Evolutionary conservation across 2,888 invertebrate species (phyloP), one percentile per base, ranked within the genome.

Genomic region (Drosophila sordidapex): DNA sequence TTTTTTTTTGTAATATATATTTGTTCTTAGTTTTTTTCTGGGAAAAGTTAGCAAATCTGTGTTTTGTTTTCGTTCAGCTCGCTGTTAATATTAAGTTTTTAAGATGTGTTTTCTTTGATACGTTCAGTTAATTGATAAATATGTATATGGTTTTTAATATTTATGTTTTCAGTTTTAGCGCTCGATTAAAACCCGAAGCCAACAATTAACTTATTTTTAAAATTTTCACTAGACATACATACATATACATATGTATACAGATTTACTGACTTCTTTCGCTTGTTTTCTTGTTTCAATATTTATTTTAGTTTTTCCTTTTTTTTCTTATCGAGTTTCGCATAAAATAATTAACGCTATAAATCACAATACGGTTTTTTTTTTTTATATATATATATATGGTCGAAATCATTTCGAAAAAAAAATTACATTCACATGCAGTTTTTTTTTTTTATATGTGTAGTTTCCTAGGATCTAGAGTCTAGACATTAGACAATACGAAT

Each of bases 341-440:
- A 83, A 87, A 91, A 91, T 92, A 92, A 92, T 92, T 92, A 92
- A 92, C 92, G 89, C 92, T 92, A 92, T 89, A 91, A 92, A 92
- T 92, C 93, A 92, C 92, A 92, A 92, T 92, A 90, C 90, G 92
- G 90, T 92, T 85, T 87, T 85, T 87, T 81, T 70, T 60, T 52
- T 38, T 56, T 8, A 21, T 52, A 15, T 27, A 2, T 51, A 18
- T 75, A 58, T 78, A 48, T 68, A 68, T 62, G 57, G 70, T 82
- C 76, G 61, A 80, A 61, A 57, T 70, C 64, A 61, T 64, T 79
- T 88, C 75, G 60, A 68, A 48, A 77, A 83, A 80, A 79, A 75
- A 68, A 56, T 67, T 67, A 76, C 79, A 49, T 49, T 27, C 35
- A 66, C 60, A 48, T 48, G 43, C 64, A 29, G 49, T 18, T 27